A percentile compares a stretch with the other conserved stretches of the same genome.
Conservation (phyloP, 2,888 invertebrate genomes). For the Drosophila affinis region DNA sequence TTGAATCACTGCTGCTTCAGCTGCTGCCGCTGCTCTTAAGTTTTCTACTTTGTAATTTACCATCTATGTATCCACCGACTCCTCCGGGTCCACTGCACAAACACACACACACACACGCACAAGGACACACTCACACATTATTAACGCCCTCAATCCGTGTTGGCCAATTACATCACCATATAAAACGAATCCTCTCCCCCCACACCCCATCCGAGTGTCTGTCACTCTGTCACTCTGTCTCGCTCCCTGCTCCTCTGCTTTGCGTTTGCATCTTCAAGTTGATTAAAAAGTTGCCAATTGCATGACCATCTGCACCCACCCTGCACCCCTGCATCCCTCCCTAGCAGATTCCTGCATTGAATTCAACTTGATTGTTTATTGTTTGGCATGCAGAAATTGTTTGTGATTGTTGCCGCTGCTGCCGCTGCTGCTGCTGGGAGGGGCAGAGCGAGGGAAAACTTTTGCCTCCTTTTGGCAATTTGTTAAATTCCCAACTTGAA, state of each 20-base stretch:
- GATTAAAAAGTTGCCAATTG: constrained; percentile 74
- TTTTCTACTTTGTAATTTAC: constrained; percentile 63
- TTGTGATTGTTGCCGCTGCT: constrained; percentile 29
- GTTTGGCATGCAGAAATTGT: constrained; percentile 46
- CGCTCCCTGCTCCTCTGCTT: background rate
- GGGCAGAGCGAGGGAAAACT: constrained; percentile 39
- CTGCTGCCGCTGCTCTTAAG: constrained; percentile 8
- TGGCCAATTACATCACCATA: constrained; percentile 62
- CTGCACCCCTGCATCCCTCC: background rate
- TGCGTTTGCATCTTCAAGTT: constrained; percentile 71
- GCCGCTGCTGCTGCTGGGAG: too few relatives aligned
- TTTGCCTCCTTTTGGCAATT: constrained; percentile 42
- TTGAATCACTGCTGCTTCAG: constrained; percentile 71
- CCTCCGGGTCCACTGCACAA: background rate
- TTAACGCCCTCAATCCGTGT: constrained; percentile 55
- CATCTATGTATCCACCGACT: constrained; percentile 28
- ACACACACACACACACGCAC: constrained; percentile 11
- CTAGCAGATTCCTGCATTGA: constrained; percentile 17
- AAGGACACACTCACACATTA: constrained; percentile 43
- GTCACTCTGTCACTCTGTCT: background rate
- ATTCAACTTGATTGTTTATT: constrained; percentile 75
- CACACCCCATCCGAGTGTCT: too few relatives aligned
- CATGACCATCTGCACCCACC: constrained; percentile 22
- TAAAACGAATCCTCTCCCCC: constrained; percentile 4
- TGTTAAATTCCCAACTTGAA: constrained; percentile 65